Conservation (phyloP, 2,113 vertebrate genomes). For the Leucopsar rothschildi region DNA sequence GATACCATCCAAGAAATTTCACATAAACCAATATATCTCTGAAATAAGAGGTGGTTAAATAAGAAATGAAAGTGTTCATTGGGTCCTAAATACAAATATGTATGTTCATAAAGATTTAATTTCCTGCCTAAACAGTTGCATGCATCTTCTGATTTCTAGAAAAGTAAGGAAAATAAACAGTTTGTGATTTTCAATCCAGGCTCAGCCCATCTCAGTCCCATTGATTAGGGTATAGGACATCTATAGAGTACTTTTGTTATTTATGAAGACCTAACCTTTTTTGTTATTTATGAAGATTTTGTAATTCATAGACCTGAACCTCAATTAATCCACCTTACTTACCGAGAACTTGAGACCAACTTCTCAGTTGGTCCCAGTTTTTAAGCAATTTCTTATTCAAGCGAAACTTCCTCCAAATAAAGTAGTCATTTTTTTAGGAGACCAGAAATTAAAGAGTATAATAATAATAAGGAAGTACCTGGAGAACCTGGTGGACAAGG, state of each 20-base stretch:
- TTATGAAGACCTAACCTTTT: not conserved
- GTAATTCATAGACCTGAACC: not conserved
- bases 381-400: not conserved
- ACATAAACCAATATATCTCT: fast-evolving
- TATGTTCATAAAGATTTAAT: not conserved
- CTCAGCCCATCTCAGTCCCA: not conserved
- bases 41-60: not conserved
- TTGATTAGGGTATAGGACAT: not conserved
- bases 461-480: not conserved
- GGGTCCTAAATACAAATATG: not conserved
- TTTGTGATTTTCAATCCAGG: not conserved
- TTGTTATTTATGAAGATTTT: not conserved
- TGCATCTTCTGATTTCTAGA: not conserved
- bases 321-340: not conserved
- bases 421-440: not conserved
- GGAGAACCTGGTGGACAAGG: not conserved
- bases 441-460: not conserved
- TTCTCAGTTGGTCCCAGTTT: not conserved
- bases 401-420: not conserved
- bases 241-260: not conserved
- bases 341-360: not conserved
- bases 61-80: not conserved
- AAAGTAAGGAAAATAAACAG: not conserved
- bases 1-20: not conserved
- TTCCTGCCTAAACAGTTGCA: not conserved